Percentiles rank a stretch among this genome's conserved stretches.
These are phyloP conservation scores for Drosophila tanythrix DNA, from an alignment of 2,888 invertebrate genomes.

Conservation along the genomic window DNA sequence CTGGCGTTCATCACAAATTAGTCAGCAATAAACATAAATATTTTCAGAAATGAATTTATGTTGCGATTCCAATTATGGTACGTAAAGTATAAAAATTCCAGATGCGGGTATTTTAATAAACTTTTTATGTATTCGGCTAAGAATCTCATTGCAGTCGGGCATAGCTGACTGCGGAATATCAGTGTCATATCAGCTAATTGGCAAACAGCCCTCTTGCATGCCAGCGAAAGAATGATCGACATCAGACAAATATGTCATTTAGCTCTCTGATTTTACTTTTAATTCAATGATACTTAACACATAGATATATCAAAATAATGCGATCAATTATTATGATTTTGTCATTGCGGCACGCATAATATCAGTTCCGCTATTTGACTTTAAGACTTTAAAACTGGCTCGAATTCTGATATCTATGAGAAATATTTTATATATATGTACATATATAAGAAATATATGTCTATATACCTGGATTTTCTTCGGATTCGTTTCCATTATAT, in stretches of 20 bases:
- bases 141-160: not conserved
- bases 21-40: not conserved
- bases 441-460: too few species aligned
- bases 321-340: not conserved
- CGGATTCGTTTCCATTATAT: too few species aligned
- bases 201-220: too few species aligned
- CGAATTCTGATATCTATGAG: too few species aligned
- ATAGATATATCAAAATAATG: not conserved
- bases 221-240: not conserved
- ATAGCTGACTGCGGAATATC: not conserved
- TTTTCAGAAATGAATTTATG: not conserved
- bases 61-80: not conserved
- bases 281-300: not conserved
- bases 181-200: not conserved
- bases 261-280: not conserved
- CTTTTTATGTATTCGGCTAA: not conserved
- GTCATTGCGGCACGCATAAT: not conserved
- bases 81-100: not conserved
- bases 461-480: too few species aligned
- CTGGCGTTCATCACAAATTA: not conserved
- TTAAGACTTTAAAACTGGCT: not conserved
- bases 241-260: not conserved
- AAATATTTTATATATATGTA: too few species aligned
- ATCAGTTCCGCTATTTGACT: not conserved
- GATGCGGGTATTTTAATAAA: too few species aligned